Evolutionary conservation across 30 jellyfish, hydroid and myxozoan genomes (phyloP).

Genomic region (Aurelia aurita complex sp. Pacific): DNA sequence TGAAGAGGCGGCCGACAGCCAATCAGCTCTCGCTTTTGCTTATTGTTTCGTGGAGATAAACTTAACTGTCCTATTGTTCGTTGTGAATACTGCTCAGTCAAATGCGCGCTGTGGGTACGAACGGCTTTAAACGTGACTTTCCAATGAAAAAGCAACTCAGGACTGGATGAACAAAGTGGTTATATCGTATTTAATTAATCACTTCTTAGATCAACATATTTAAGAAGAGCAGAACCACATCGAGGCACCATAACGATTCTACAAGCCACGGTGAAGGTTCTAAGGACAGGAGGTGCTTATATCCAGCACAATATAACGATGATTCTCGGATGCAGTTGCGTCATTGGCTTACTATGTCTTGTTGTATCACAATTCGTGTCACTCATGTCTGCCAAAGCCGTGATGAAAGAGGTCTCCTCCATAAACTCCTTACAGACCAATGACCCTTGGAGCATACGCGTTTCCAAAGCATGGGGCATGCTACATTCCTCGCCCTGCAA

Average conservation of each 20-base stretch:
- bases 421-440: not conserved
- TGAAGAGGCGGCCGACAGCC: constrained; percentile 80
- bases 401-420: constrained; percentile 9
- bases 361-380: constrained; percentile 21
- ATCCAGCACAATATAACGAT: constrained; percentile 19
- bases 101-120: constrained; percentile 63
- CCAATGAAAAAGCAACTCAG: constrained; percentile 52
- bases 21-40: constrained; percentile 46
- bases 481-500: constrained; percentile 69
- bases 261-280: constrained; percentile 11
- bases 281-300: constrained; percentile 5
- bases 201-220: constrained; percentile 2
- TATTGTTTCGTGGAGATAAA: constrained; percentile 52
- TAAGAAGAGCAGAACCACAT: constrained; percentile 7
- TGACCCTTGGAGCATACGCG: constrained; percentile 64
- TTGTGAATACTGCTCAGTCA: constrained; percentile 36
- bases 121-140: constrained; percentile 58
- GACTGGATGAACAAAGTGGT: constrained; percentile 29
- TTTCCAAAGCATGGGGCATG: constrained; percentile 72
- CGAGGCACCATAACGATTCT: not conserved
- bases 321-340: constrained; percentile 42
- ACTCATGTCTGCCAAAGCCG: constrained; percentile 29
- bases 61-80: constrained; percentile 67
- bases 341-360: constrained; percentile 8
- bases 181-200: constrained; percentile 39